These are phyloP conservation scores for Ibidorhyncha struthersii DNA, from an alignment of 2,113 vertebrate genomes.

Conservation along the genomic window DNA sequence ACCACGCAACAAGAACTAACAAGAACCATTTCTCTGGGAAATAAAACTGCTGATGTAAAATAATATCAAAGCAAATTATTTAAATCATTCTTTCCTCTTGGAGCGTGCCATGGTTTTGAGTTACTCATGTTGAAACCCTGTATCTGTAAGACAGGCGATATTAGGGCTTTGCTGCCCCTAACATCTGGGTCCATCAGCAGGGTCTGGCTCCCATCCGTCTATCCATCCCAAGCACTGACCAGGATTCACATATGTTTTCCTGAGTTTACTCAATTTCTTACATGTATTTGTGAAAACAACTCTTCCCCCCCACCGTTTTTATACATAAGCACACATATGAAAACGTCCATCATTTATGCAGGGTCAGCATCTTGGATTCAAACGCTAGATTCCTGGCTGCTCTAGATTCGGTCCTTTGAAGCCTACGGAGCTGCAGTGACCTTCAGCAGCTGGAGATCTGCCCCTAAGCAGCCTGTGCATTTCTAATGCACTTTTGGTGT, in stretches of 20 bases:
- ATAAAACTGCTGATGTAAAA: conserved; percentile 11
- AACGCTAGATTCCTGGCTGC: not conserved
- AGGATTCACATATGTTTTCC: not conserved
- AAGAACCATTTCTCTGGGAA: conserved; percentile 10
- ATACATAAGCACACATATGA: not conserved
- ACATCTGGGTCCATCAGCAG: not conserved
- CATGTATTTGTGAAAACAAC: not conserved
- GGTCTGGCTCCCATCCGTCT: not conserved
- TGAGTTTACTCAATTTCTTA: not conserved
- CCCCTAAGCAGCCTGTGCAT: not conserved
- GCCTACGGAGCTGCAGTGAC: not conserved
- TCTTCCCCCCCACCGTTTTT: not conserved
- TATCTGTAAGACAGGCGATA: not conserved
- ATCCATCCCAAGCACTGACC: not conserved
- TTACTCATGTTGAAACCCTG: not conserved
- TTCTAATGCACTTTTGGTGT: not conserved
- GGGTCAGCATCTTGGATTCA: not conserved
- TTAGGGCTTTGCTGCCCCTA: not conserved
- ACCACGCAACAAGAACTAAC: not conserved
- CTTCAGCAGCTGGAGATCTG: not conserved
- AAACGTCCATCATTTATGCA: not conserved
- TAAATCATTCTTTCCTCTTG: not conserved
- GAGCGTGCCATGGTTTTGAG: not conserved
- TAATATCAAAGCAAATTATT: conserved; percentile 12
- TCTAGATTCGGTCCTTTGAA: not conserved